Percentiles rank a stretch among this genome's conserved stretches.
Conservation (phyloP, 2,113 vertebrate species). For the Osmerus mordax region DNA sequence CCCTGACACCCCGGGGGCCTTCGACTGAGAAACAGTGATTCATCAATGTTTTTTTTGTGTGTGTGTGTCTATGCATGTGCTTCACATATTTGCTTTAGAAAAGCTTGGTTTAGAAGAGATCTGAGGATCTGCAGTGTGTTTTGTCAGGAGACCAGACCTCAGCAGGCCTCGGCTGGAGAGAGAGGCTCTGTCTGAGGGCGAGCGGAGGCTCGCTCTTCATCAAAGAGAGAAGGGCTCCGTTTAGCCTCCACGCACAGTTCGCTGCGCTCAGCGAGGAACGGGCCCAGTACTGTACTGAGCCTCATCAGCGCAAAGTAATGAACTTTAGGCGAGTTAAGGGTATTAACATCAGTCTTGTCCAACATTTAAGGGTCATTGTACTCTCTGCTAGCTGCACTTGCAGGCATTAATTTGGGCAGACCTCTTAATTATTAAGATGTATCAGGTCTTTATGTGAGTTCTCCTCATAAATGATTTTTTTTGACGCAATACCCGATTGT, state of each 20-base stretch:
- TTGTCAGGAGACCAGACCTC: slow-evolving; percentile 24
- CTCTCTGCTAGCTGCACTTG: slow-evolving; percentile 29
- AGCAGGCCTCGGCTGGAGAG: slow-evolving; percentile 27
- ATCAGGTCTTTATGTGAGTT: slow-evolving; percentile 36
- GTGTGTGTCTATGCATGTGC: not conserved
- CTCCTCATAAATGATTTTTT: slow-evolving; percentile 25
- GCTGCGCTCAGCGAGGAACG: slow-evolving; percentile 27
- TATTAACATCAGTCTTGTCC: slow-evolving; percentile 32
- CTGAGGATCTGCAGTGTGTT: no score
- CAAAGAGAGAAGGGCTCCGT: slow-evolving; percentile 25
- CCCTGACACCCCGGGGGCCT: not conserved
- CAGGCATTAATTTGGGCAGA: slow-evolving; percentile 31
- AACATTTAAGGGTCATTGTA: slow-evolving; percentile 35
- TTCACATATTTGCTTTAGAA: no score
- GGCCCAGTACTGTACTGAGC: slow-evolving; percentile 32
- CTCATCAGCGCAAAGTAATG: slow-evolving; percentile 46
- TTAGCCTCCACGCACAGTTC: slow-evolving; percentile 31
- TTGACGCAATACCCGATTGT: slow-evolving; percentile 31
- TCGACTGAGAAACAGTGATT: no score
- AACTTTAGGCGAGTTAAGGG: slow-evolving; percentile 31
- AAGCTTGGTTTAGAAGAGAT: no score
- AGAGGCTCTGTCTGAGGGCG: slow-evolving; percentile 14
- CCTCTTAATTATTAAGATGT: slow-evolving; percentile 45
- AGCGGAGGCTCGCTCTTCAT: slow-evolving; percentile 23
- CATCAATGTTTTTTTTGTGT: not conserved